Base-by-base conservation (phyloP, 2,888 invertebrate species). In the Scaptodrosophila latifasciaeformis region DNA sequence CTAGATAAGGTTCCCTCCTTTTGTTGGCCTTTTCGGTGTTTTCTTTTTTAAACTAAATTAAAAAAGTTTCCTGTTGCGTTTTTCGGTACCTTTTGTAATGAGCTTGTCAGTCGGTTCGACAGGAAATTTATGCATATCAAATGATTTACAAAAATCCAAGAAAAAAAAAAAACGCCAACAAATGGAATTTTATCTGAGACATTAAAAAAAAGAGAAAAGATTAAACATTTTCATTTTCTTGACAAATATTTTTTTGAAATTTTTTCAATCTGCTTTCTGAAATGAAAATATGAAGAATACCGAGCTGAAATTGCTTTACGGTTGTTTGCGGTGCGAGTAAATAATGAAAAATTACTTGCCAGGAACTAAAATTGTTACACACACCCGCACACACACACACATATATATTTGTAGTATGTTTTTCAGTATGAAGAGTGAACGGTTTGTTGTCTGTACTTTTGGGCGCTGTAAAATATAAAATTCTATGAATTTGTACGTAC, bases 401-500 rank as follows among this genome's bases (percentile, higher is more conserved):
- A 42, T 2, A 17, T 5, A 34, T 21, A n/a, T 29, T 21, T 30
- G 34, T 39, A 15, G 34, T 15, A 34, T 34, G 39, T 7, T 13
- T n/a, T n/a, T 6, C 17, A 46, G 35, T 15, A 13, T 13, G 6
- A 15, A 12, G 34, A 12, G 34, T 13, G 1, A 17, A 15, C 27
- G 15, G 5, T 44, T 48, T 42, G 52, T 37, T 55, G 65, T 65
- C 24, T 24, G 65, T 62, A 62, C 82, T 72, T 74, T 76, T 72
- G 82, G 82, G 80, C 74, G 74, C 62, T 79, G 70, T 84, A 64
- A 81, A 81, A 83, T 82, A 81, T 74, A 81, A 83, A 84, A 84
- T 84, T 82, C 84, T 78, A 82, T 82, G 76, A 81, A 82, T 84
- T 82, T 81, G 81, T 81, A 81, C 75, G 76, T 74, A 69, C 68